A percentile compares a stretch with the other conserved stretches of the same genome.
phyloP scores from a whole-genome alignment of 2,888 invertebrate genomes.

The Cyclophora punctaria region DNA sequence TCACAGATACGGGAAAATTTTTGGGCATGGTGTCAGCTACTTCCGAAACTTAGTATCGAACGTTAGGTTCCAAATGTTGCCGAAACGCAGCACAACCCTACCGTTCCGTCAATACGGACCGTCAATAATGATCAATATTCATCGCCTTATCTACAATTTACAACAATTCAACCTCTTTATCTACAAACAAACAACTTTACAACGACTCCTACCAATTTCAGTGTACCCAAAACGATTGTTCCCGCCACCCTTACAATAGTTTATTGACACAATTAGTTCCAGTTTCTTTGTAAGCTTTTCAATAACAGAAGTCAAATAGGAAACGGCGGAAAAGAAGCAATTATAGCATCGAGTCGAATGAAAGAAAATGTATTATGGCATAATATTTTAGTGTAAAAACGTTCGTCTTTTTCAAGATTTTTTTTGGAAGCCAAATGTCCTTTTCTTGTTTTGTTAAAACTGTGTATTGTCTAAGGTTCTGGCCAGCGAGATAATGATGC shows the following conservation, averaged over 20 bases:
- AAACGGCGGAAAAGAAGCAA: conserved; percentile 4
- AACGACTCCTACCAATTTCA: conserved; percentile 36
- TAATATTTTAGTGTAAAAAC: no score
- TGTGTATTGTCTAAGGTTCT: no score
- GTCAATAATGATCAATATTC: conserved; percentile 41
- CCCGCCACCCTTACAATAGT: conserved; percentile 25
- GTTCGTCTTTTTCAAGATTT: no score
- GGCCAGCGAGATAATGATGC: no score
- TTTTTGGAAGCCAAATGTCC: no score
- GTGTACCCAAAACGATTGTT: conserved; percentile 14
- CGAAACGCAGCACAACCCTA: conserved; percentile 32
- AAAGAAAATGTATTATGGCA: conserved; percentile 15
- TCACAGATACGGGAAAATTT: no score
- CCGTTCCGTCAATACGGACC: no score
- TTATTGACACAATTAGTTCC: conserved; percentile 47
- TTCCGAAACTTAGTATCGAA: no score
- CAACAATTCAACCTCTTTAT: conserved; percentile 38
- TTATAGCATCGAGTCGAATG: conserved; percentile 17
- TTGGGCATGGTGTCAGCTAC: no score
- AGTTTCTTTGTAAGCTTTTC: conserved; percentile 19
- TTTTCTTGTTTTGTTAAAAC: no score
- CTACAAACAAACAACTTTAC: conserved; percentile 35
- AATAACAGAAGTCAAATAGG: conserved; percentile 9
- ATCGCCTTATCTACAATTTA: conserved; percentile 47
- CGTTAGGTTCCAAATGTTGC: background rate